phyloP scores from a whole-genome alignment of 2,888 invertebrate genomes.

The Sarcophaga carnaria region DNA sequence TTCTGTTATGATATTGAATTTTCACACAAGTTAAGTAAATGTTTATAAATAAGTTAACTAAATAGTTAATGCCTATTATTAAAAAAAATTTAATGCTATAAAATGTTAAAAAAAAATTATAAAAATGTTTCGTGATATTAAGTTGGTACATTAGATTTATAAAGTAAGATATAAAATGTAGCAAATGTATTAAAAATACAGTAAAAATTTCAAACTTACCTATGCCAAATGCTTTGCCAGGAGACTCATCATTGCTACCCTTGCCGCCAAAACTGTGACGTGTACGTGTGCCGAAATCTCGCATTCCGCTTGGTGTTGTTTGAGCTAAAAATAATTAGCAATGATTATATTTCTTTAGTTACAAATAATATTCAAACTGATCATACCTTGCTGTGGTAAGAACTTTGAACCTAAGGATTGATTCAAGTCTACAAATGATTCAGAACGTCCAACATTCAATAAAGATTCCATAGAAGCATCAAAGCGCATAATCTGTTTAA shows the following conservation, averaged over 20 bases:
- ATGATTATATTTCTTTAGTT: background rate
- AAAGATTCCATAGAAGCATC: constrained; percentile 91
- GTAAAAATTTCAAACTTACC: constrained; percentile 83
- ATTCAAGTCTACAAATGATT: constrained; percentile 92
- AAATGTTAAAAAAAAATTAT: constrained; percentile 28
- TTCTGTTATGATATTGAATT: constrained; percentile 38
- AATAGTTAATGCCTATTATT: background rate
- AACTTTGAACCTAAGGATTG: constrained; percentile 73
- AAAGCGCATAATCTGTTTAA: constrained; percentile 88
- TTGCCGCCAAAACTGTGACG: constrained; percentile 85
- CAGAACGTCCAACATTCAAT: constrained; percentile 88
- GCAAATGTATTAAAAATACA: constrained; percentile 28
- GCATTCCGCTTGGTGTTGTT: constrained; percentile 71
- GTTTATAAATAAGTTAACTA: constrained; percentile 11
- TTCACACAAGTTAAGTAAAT: constrained; percentile 11
- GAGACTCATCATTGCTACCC: constrained; percentile 83
- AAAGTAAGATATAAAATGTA: constrained; percentile 36
- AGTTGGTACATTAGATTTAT: constrained; percentile 44
- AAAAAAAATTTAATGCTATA: constrained; percentile 1
- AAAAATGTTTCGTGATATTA: constrained; percentile 50
- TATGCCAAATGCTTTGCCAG: constrained; percentile 90
- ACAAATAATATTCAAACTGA: background rate
- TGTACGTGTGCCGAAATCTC: constrained; percentile 78
- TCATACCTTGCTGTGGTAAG: constrained; percentile 77
- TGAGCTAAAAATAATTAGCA: constrained; percentile 71